Base-by-base conservation (phyloP, 2,888 invertebrate genomes). In the Polia nebulosa region DNA sequence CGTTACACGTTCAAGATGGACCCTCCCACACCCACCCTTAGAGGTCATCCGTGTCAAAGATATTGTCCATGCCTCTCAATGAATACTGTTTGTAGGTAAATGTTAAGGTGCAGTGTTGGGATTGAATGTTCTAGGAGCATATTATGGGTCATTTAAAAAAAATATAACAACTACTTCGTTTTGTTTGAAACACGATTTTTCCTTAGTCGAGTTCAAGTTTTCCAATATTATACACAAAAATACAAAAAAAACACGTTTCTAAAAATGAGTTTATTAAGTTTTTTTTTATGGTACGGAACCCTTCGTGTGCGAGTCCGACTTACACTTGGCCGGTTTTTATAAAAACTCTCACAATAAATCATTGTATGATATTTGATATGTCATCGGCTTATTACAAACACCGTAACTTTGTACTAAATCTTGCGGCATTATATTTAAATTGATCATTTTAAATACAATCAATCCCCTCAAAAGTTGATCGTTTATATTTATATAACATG, bases 1-100 rank as follows among this genome's bases (percentile, higher is more conserved):
- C 65, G 80, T 80, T 58, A 44, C 71, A 72, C 71, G 80, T 80
- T 77, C 81, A 78, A 81, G 81, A 81, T 79, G 82, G 85, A 87
- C 86, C 89, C 85, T 86, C 87, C 86, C 85, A 88, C 87, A 87
- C 86, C 86, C 85, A 88, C 88, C 86, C 86, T 88, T 86, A 80
- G 88, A 90, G 91, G 90, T 91, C 91, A 89, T 78, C 63, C 82
- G 89, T 87, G 89, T 89, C 88, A 88, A 85, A 86, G 85, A 88
- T 87, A 87, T 85, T 83, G 85, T 83, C 83, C 84, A 82, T 83
- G 85, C 83, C 83, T 83, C 87, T 90, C 88, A 91, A 91, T 91
- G 88, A 87, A 87, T 74, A n/a, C n/a, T 80, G 76, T 82, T 55
- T 76, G 51, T 72, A 68, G 51, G 53, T 71, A 71, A 59, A 67